Evolutionary conservation across 2,113 vertebrate genomes (phyloP).

Genomic region (Tautogolabrus adspersus): DNA sequence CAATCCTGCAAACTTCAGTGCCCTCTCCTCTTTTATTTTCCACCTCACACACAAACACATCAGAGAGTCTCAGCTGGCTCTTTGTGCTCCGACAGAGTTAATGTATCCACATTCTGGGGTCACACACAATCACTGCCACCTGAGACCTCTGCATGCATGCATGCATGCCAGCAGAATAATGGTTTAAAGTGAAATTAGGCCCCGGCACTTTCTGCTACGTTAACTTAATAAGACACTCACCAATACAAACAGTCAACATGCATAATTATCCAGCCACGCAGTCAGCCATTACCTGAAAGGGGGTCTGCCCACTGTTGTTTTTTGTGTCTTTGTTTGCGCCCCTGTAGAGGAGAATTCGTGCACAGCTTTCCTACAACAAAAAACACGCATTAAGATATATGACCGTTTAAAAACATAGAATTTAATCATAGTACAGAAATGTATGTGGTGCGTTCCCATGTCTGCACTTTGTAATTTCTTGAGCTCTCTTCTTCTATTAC

Average conservation of each 20-base stretch:
- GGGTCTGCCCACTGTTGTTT: constrained; percentile 91
- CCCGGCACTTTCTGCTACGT: constrained; percentile 53
- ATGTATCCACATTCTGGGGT: constrained; percentile 51
- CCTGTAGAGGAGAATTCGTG: constrained; percentile 90
- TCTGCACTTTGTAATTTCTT: background rate
- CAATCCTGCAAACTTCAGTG: background rate
- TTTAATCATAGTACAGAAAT: background rate
- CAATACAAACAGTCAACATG: constrained; percentile 10
- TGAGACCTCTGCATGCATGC: constrained; percentile 51
- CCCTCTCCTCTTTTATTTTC: background rate
- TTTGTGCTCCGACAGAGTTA: constrained; percentile 38
- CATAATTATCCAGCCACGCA: constrained; percentile 38
- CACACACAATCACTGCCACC: constrained; percentile 9
- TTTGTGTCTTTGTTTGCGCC: constrained; percentile 92
- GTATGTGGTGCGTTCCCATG: background rate
- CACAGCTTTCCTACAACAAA: constrained; percentile 89
- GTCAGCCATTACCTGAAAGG: constrained; percentile 88
- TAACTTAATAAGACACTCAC: constrained; percentile 57
- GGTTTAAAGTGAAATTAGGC: constrained; percentile 51
- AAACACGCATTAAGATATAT: background rate
- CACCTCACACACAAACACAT: background rate
- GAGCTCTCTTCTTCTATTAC: background rate
- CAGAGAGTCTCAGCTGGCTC: constrained; percentile 41
- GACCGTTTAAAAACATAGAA: background rate
- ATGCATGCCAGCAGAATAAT: constrained; percentile 40